These are phyloP conservation scores for Cirrhinus molitorella DNA, from an alignment of 2,797 vertebrate genomes.

Conservation along the genomic window DNA sequence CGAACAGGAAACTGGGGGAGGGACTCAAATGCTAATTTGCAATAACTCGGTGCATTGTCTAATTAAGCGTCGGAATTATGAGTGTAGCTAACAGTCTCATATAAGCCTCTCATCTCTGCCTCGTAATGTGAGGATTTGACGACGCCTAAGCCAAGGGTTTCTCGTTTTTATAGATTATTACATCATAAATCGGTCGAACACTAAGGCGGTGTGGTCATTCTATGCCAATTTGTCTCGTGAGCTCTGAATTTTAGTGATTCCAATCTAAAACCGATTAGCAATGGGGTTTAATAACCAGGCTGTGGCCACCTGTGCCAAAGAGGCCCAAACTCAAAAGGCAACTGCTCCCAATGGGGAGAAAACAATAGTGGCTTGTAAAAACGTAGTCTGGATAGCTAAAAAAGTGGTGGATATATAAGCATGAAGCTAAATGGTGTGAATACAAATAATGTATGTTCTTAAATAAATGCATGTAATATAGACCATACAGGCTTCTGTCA, in stretches of 20 bases:
- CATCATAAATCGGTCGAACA: conserved; percentile 63
- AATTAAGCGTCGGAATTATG: conserved; percentile 45
- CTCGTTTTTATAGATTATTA: conserved; percentile 63
- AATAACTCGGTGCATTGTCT: conserved; percentile 57
- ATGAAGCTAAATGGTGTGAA: conserved; percentile 68
- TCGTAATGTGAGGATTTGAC: conserved; percentile 21
- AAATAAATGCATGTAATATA: conserved; percentile 84
- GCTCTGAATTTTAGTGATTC: conserved; percentile 75
- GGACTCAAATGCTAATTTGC: conserved; percentile 41
- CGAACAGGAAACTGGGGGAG: conserved; percentile 52
- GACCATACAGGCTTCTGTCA: conserved; percentile 81
- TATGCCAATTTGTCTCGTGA: conserved; percentile 77
- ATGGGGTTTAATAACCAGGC: conserved; percentile 76
- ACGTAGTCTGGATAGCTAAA: conserved; percentile 74
- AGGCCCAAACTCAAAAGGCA: conserved; percentile 78
- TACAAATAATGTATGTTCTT: conserved; percentile 63
- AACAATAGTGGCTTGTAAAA: conserved; percentile 64
- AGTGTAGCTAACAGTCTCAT: conserved; percentile 64
- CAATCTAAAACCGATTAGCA: conserved; percentile 83
- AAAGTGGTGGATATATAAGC: conserved; percentile 72
- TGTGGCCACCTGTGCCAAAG: conserved; percentile 82
- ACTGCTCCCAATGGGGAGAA: conserved; percentile 72
- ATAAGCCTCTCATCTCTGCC: conserved; percentile 55
- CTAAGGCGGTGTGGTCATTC: conserved; percentile 72
- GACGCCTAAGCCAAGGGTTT: conserved; percentile 5